phyloP scores from a whole-genome alignment of 2,888 invertebrate genomes.

The Troides aeacus region DNA sequence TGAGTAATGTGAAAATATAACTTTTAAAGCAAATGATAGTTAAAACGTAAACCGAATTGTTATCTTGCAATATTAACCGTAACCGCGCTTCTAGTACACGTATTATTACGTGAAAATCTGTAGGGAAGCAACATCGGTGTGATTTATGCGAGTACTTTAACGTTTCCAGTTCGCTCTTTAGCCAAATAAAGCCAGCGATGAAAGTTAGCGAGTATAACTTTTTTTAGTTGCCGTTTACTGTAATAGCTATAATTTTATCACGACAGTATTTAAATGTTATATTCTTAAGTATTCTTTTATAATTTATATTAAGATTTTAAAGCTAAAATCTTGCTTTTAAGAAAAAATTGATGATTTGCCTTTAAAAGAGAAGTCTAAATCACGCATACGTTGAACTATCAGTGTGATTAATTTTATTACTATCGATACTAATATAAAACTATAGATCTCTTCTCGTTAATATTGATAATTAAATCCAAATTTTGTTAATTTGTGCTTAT shows the following conservation, averaged over 20 bases:
- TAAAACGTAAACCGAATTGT: slow-evolving; percentile 8
- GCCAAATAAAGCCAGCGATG: slow-evolving; percentile 19
- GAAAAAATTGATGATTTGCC: too few species aligned
- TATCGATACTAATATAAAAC: too few species aligned
- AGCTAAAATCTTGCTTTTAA: too few species aligned
- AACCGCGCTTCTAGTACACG: slow-evolving; percentile 26
- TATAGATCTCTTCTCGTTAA: too few species aligned
- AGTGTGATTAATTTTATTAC: too few species aligned
- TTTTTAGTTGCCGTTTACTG: slow-evolving; percentile 26
- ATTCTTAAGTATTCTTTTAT: background rate
- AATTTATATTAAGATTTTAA: background rate
- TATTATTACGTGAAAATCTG: slow-evolving; percentile 47
- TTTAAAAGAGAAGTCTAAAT: too few species aligned
- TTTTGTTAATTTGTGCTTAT: too few species aligned
- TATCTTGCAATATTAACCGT: slow-evolving; percentile 28
- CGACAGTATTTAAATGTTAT: background rate
- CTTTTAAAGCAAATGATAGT: too few species aligned
- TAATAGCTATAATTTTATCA: slow-evolving; percentile 4
- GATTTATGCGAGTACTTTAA: slow-evolving; percentile 32
- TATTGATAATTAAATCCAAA: too few species aligned
- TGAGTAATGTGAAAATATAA: too few species aligned
- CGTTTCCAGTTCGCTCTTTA: slow-evolving; percentile 27
- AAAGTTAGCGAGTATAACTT: slow-evolving; percentile 15
- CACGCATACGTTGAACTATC: too few species aligned
- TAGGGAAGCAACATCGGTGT: slow-evolving; percentile 33